Evolutionary conservation across 2,888 invertebrate genomes (phyloP).

Genomic region (Acleris holmiana): DNA sequence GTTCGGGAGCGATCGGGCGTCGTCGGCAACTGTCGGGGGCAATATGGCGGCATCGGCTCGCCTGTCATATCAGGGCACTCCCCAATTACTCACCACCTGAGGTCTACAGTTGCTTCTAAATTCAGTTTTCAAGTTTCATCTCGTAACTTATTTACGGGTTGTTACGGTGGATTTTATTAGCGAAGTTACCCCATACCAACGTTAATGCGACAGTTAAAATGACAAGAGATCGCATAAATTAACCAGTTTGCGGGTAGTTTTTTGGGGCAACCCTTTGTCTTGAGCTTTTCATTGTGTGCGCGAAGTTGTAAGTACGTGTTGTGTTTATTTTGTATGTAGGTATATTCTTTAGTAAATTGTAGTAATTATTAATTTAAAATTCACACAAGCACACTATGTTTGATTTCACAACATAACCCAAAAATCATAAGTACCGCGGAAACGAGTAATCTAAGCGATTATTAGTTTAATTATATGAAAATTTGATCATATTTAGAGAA

Average conservation of each 20-base stretch:
- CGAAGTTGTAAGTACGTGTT: neutral
- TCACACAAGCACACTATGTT: too few relatives aligned
- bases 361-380: too few relatives aligned
- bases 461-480: too few relatives aligned
- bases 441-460: too few relatives aligned
- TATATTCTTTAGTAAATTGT: neutral
- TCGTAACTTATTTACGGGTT: constrained; percentile 55
- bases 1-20: constrained; percentile 5
- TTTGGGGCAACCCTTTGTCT: constrained; percentile 30
- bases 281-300: neutral
- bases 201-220: constrained; percentile 34
- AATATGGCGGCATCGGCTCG: constrained; percentile 46
- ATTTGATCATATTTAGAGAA: too few relatives aligned
- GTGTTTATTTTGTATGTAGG: neutral
- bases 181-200: constrained; percentile 25
- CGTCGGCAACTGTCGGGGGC: constrained; percentile 47
- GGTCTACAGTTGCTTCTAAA: constrained; percentile 39
- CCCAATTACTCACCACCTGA: constrained; percentile 68
- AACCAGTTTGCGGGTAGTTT: constrained; percentile 26
- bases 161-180: constrained; percentile 38
- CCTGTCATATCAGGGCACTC: constrained; percentile 61
- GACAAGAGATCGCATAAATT: constrained; percentile 35
- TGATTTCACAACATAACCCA: too few relatives aligned
- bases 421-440: too few relatives aligned
- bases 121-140: constrained; percentile 59